Evolutionary conservation across 1,140 invertebrate genomes (phyloP), one percentile per base, ranked within the genome.

Genomic region (Glossosoma conforme): DNA sequence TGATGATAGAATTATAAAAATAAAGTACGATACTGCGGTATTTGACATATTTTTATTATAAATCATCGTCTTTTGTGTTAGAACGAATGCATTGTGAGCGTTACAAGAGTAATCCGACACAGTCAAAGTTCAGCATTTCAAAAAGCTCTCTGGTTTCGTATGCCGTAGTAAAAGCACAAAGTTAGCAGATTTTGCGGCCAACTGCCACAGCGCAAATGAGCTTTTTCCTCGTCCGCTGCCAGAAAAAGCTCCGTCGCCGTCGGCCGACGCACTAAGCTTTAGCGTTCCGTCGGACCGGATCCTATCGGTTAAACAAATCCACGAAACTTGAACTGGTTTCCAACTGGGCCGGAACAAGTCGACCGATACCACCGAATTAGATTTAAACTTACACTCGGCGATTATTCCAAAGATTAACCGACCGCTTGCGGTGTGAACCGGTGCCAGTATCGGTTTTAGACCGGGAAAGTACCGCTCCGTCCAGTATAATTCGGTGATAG

Each of bases 391-490:
- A 30, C n/a, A 44, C 30, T 30, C n/a, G 25, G 17, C 48, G 48
- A 51, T 51, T 51, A 51, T 51, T 51, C 48, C 40, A 42, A 44
- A 51, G 48, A 44, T 51, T 51, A 51, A 35, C 48, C 40, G 41
- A 51, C 48, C 48, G 48, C 48, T 44, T 36, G 48, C 32, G 48
- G 40, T 51, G 32, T 17, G 25, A 22, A 17, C 19, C 38, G 19
- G 47, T 14, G 19, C 17, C 15, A 32, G 14, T 14, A 13, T 37
- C 43, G 14, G 17, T n/a, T n/a, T n/a, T n/a, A n/a, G n/a, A n/a
- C n/a, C n/a, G n/a, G n/a, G n/a, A n/a, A n/a, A n/a, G 25, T 17
- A 14, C 22, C n/a, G n/a, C 10, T 15, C 36, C 15, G 47, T 33
- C 47, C 47, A 24, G 38, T 36, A 42, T 33, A 25, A 35, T 41